Conservation (phyloP, 2,888 invertebrate species). For the Morpho achilles region DNA sequence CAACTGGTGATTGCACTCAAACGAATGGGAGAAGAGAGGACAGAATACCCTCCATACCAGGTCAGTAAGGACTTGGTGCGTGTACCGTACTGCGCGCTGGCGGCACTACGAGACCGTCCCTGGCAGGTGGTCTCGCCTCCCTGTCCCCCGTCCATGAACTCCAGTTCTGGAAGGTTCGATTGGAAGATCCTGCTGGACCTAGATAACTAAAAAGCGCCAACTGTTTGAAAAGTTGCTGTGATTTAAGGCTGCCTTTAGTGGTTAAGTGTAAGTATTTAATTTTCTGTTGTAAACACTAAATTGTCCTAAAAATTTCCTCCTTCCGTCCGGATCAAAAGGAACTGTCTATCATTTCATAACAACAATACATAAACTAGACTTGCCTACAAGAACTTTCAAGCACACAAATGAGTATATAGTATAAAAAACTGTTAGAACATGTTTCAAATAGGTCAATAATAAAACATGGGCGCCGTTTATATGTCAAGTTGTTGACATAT, state of each 20-base stretch:
- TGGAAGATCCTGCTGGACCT: conserved; percentile 78
- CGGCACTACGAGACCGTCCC: conserved; percentile 79
- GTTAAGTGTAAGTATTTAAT: too few relatives aligned
- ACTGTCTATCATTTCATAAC: too few relatives aligned
- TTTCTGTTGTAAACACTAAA: too few relatives aligned
- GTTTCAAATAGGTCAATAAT: too few relatives aligned
- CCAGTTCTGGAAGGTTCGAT: conserved; percentile 91
- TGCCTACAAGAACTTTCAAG: too few relatives aligned
- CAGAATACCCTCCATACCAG: conserved; percentile 81
- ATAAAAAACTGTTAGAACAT: too few relatives aligned
- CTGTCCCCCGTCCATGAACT: conserved; percentile 91
- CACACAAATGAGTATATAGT: too few relatives aligned
- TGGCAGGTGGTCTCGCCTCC: conserved; percentile 88
- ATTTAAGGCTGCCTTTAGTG: neutral
- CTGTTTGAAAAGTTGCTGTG: conserved; percentile 1
- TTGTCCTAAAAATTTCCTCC: too few relatives aligned
- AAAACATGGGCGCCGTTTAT: too few relatives aligned
- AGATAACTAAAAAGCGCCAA: neutral
- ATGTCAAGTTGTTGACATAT: too few relatives aligned
- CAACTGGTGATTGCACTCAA: conserved; percentile 86
- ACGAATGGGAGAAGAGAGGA: conserved; percentile 71
- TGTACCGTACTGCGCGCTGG: conserved; percentile 91
- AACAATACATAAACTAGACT: too few relatives aligned
- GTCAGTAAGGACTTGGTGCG: conserved; percentile 86
- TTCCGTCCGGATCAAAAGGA: too few relatives aligned